Percentiles rank a stretch among this genome's conserved stretches.
These are phyloP conservation scores for Tipula confusa DNA, from an alignment of 2,888 invertebrate species.

Conservation along the genomic window DNA sequence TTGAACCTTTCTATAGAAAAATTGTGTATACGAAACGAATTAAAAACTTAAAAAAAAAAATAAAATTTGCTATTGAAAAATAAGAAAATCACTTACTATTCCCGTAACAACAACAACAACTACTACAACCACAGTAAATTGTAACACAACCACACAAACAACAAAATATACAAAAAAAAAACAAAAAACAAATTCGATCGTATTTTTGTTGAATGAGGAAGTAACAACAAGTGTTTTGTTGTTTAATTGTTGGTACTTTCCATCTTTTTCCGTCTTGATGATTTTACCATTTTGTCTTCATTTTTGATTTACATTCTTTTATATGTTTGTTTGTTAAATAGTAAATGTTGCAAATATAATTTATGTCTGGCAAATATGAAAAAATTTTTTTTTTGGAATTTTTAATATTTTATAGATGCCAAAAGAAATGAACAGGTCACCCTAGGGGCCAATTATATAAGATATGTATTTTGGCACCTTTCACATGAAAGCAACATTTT, in stretches of 20 bases:
- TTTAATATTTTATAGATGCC: too few relatives aligned
- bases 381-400: too few relatives aligned
- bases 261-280: background rate
- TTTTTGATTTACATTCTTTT: too few relatives aligned
- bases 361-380: too few relatives aligned
- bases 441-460: too few relatives aligned
- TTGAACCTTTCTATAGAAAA: constrained; percentile 26
- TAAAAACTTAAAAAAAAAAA: background rate
- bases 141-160: background rate
- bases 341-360: too few relatives aligned
- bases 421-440: too few relatives aligned
- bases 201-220: background rate
- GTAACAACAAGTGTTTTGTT: background rate
- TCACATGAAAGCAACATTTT: too few relatives aligned
- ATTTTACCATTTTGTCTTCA: background rate
- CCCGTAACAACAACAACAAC: background rate
- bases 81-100: constrained; percentile 12
- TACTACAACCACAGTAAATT: background rate
- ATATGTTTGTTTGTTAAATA: too few relatives aligned
- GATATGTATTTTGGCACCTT: too few relatives aligned
- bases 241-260: constrained; percentile 12
- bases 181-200: background rate
- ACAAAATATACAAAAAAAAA: background rate
- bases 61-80: background rate
- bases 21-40: constrained; percentile 16